phyloP scores from a whole-genome alignment of 1,140 invertebrate genomes.

The Cheumatopsyche charites region DNA sequence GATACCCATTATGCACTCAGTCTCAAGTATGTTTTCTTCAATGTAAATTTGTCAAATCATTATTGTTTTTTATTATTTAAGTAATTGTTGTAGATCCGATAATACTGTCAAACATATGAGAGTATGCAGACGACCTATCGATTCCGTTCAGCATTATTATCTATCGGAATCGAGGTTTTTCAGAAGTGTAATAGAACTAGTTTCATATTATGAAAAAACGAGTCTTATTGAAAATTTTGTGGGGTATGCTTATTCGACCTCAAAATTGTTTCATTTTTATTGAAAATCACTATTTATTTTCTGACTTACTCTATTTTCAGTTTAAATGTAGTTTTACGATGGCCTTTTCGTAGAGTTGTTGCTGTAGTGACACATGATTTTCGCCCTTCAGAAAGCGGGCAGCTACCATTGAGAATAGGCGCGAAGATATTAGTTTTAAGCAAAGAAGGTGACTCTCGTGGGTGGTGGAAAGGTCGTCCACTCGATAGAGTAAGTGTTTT shows the following conservation, averaged over 20 bases:
- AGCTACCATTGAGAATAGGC: constrained; percentile 77
- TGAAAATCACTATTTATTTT: neutral
- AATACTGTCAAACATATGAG: constrained; percentile 92
- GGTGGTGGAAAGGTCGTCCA: constrained; percentile 60
- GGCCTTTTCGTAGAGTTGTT: constrained; percentile 76
- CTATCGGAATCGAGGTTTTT: constrained; percentile 91
- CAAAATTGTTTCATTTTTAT: neutral
- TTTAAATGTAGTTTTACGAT: constrained; percentile 74
- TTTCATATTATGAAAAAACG: constrained; percentile 87
- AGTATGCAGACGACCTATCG: constrained; percentile 67
- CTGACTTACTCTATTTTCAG: no score
- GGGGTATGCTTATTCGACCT: constrained; percentile 60
- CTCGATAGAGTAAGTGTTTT: constrained; percentile 55
- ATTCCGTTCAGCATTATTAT: constrained; percentile 71
- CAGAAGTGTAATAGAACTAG: constrained; percentile 84
- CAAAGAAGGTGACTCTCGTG: constrained; percentile 59
- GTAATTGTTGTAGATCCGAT: constrained; percentile 68
- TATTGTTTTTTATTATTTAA: neutral
- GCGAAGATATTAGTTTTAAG: constrained; percentile 72
- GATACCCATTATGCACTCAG: constrained; percentile 86
- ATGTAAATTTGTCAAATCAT: neutral
- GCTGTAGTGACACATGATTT: constrained; percentile 80
- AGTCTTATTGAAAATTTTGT: constrained; percentile 91
- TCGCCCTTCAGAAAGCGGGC: constrained; percentile 73
- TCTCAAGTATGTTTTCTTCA: constrained; percentile 74